These are phyloP conservation scores for Drosophila quadrilineata DNA, from an alignment of 1,140 invertebrate species.

Conservation along the genomic window DNA sequence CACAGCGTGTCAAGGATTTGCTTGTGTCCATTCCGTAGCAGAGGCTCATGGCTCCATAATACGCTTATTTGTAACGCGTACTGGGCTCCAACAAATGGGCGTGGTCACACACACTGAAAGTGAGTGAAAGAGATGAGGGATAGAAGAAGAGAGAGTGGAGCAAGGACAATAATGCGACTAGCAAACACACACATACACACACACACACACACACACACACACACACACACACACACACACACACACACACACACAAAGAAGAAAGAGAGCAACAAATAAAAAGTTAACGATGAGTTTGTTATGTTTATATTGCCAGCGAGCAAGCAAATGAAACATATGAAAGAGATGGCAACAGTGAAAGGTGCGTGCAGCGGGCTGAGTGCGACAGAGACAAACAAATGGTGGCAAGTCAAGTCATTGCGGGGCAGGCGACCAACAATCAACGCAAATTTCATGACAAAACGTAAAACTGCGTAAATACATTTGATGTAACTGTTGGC, in stretches of 20 bases:
- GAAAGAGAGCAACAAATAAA: slow-evolving; percentile 74
- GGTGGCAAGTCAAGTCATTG: neutral
- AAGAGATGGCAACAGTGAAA: neutral
- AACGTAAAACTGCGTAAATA: slow-evolving; percentile 78
- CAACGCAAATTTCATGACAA: slow-evolving; percentile 76
- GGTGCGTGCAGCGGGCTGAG: neutral
- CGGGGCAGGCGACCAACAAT: slow-evolving; percentile 55
- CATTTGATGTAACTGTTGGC: slow-evolving; percentile 58
- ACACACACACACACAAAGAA: too few species aligned
- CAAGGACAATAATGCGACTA: slow-evolving; percentile 74
- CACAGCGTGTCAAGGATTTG: slow-evolving; percentile 80
- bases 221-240: too few species aligned
- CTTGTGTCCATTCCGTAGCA: slow-evolving; percentile 76
- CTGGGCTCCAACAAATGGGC: slow-evolving; percentile 48
- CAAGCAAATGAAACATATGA: slow-evolving; percentile 71
- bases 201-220: too few species aligned
- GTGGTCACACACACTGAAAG: slow-evolving; percentile 1
- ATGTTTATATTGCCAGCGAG: slow-evolving; percentile 73
- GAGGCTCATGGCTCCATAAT: slow-evolving; percentile 72
- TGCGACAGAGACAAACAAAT: slow-evolving; percentile 1
- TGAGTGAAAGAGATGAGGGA: slow-evolving; percentile 19
- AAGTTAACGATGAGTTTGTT: slow-evolving; percentile 80
- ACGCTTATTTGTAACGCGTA: slow-evolving; percentile 78
- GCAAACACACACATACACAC: too few species aligned
- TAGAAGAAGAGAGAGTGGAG: too few species aligned